Evolutionary conservation across 2,888 invertebrate genomes (phyloP).

Genomic region (Phengaris arion): DNA sequence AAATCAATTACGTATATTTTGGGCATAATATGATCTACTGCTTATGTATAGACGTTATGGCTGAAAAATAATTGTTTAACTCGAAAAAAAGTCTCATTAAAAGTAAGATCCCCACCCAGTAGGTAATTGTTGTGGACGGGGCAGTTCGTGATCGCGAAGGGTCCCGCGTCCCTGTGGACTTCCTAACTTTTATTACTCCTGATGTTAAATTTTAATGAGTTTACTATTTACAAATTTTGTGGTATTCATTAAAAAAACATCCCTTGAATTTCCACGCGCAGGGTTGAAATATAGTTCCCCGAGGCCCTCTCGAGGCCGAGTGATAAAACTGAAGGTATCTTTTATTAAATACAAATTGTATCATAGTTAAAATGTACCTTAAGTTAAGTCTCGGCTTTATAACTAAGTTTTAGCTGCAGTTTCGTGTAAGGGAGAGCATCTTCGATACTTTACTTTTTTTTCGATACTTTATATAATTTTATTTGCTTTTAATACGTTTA

Average conservation of each 20-base stretch:
- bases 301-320: not conserved
- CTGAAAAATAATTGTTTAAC: too few relatives aligned
- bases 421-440: too few relatives aligned
- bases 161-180: not conserved
- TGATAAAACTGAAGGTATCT: not conserved
- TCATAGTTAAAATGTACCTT: too few relatives aligned
- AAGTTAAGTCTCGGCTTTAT: too few relatives aligned
- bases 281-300: conserved; percentile 1
- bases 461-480: too few relatives aligned
- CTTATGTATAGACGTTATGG: too few relatives aligned
- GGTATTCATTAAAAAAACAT: not conserved
- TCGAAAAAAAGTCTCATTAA: too few relatives aligned
- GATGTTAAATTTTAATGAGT: conserved; percentile 9
- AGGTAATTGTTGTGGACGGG: not conserved
- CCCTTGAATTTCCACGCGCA: not conserved
- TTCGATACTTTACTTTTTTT: too few relatives aligned
- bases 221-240: conserved; percentile 4
- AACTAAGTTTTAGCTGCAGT: too few relatives aligned
- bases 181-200: not conserved
- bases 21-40: too few relatives aligned
- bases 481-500: too few relatives aligned
- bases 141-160: not conserved
- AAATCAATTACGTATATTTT: too few relatives aligned
- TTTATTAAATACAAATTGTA: not conserved
- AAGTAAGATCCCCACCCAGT: not conserved